Conservation (phyloP, 2,113 vertebrate genomes). For the Alethe diademata region DNA sequence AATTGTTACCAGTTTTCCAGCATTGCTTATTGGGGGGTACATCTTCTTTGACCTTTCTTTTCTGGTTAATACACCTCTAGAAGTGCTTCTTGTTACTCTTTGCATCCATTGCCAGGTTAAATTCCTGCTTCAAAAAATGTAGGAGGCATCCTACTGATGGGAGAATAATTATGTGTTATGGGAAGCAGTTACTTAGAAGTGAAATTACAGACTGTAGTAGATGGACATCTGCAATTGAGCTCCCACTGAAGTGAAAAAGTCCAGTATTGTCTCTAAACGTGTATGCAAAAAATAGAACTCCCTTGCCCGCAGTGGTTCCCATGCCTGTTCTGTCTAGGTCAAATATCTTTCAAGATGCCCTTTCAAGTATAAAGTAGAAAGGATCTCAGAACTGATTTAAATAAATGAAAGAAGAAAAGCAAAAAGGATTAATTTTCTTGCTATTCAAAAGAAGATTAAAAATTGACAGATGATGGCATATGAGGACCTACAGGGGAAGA, state of each 20-base stretch:
- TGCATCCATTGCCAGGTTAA: not conserved
- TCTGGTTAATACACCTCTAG: not conserved
- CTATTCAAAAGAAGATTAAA: constrained; percentile 49
- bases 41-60: not conserved
- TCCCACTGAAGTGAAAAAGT: not conserved
- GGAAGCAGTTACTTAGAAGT: not conserved
- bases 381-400: not conserved
- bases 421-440: constrained; percentile 30
- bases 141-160: not conserved
- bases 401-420: constrained; percentile 10
- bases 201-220: not conserved
- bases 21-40: fast-evolving
- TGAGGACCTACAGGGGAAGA: not conserved
- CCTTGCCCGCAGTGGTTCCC: not conserved
- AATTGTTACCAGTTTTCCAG: not conserved
- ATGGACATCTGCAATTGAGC: not conserved
- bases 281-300: not conserved
- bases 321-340: not conserved
- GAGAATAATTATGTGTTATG: not conserved
- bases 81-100: not conserved
- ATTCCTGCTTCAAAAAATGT: not conserved
- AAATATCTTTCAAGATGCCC: not conserved
- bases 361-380: constrained; percentile 11
- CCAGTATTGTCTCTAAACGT: not conserved
- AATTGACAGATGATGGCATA: constrained; percentile 17